These are phyloP conservation scores for Nasonia oneida DNA, from an alignment of 2,888 invertebrate genomes.

Conservation along the genomic window DNA sequence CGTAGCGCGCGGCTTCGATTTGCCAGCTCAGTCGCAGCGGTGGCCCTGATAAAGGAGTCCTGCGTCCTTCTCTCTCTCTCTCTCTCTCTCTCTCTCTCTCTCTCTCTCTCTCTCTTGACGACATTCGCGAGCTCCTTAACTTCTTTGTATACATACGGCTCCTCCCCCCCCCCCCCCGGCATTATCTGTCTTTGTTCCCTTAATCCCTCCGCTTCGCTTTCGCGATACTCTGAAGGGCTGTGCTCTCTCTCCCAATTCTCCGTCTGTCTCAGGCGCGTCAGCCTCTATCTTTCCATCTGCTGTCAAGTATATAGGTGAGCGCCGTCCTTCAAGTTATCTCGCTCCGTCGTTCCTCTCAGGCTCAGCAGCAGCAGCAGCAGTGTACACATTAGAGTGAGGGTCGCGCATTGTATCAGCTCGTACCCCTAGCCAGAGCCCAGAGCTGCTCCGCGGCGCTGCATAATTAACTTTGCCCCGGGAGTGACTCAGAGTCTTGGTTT, in stretches of 20 bases:
- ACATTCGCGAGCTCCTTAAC: conserved; percentile 40
- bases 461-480: conserved; percentile 57
- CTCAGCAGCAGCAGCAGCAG: background rate
- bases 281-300: background rate
- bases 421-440: background rate
- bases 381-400: conserved; percentile 51
- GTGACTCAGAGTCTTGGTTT: background rate
- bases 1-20: conserved; percentile 42
- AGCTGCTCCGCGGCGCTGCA: conserved; percentile 33
- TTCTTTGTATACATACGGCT: conserved; percentile 46
- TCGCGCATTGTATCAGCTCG: conserved; percentile 47
- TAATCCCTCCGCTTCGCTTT: conserved; percentile 21
- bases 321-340: background rate
- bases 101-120: conserved; percentile 41
- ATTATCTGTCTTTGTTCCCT: conserved; percentile 16
- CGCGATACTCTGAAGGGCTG: background rate
- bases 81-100: conserved; percentile 34
- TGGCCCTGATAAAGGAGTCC: conserved; percentile 44
- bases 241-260: background rate
- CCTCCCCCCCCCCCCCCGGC: background rate
- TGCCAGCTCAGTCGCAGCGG: conserved; percentile 34
- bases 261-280: background rate
- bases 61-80: conserved; percentile 19
- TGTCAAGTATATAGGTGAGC: background rate
- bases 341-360: background rate